These are phyloP conservation scores for Lonchura striata DNA, from an alignment of 2,113 vertebrate species.

Conservation along the genomic window DNA sequence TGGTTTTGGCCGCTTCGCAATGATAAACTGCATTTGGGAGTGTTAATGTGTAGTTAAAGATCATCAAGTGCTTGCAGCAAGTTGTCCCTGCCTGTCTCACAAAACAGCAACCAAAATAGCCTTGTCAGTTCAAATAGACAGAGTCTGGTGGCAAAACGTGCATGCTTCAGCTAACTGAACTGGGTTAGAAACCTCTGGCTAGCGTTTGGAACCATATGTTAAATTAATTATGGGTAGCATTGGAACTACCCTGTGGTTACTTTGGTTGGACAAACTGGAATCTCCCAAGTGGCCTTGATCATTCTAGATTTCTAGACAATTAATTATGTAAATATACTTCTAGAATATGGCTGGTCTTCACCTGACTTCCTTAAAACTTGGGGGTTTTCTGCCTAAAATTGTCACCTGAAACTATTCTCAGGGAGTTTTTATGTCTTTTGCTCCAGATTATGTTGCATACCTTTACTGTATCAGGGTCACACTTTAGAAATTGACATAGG, in stretches of 20 bases:
- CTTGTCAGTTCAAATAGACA: constrained; percentile 32
- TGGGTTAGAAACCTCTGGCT: neutral
- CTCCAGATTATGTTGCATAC: neutral
- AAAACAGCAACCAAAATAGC: constrained; percentile 8
- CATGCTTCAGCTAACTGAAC: neutral
- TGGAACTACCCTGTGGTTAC: neutral
- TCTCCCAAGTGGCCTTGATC: neutral
- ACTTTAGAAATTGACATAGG: neutral
- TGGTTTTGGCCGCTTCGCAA: neutral
- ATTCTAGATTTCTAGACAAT: neutral
- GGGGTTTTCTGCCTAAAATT: neutral
- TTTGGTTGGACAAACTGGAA: neutral
- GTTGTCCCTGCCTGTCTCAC: neutral
- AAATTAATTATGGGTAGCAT: neutral
- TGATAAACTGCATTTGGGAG: neutral
- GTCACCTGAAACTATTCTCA: neutral
- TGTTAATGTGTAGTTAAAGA: constrained; percentile 39
- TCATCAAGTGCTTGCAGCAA: constrained; percentile 31
- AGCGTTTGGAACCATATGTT: neutral
- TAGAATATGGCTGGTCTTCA: neutral
- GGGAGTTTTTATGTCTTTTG: neutral
- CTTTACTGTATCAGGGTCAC: neutral
- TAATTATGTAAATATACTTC: neutral
- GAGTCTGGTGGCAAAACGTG: neutral
- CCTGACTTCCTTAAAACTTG: neutral